phyloP scores from a whole-genome alignment of 2,888 invertebrate species.

The Ennomos erosarius region DNA sequence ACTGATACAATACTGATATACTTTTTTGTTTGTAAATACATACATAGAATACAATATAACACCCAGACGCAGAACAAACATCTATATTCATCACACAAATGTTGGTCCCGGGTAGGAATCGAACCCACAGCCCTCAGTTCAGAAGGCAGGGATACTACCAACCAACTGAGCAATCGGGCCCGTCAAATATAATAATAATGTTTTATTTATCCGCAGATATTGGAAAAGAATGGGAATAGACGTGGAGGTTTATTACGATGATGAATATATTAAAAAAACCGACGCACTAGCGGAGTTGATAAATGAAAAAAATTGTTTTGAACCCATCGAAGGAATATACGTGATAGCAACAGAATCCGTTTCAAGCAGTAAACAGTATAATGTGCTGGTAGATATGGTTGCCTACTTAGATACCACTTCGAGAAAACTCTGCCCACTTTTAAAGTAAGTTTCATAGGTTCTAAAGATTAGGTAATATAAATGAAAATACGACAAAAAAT shows the following conservation, averaged over 20 bases:
- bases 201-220: not conserved
- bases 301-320: not conserved
- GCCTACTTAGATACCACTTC: not conserved
- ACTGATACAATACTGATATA: no score
- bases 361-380: not conserved
- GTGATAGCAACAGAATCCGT: slow-evolving; percentile 17
- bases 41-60: no score
- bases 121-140: no score
- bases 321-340: slow-evolving; percentile 18
- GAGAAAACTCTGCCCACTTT: not conserved
- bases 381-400: not conserved
- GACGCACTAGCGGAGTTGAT: not conserved
- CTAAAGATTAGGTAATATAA: not conserved
- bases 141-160: no score
- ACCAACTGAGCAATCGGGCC: no score
- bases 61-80: no score
- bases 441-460: not conserved
- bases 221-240: slow-evolving; percentile 4
- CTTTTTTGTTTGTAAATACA: no score
- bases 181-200: not conserved
- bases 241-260: not conserved
- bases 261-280: not conserved
- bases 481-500: no score
- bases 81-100: no score
- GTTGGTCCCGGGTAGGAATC: no score